Evolutionary conservation across 2,113 vertebrate genomes (phyloP).

Genomic region (Procavia capensis): DNA sequence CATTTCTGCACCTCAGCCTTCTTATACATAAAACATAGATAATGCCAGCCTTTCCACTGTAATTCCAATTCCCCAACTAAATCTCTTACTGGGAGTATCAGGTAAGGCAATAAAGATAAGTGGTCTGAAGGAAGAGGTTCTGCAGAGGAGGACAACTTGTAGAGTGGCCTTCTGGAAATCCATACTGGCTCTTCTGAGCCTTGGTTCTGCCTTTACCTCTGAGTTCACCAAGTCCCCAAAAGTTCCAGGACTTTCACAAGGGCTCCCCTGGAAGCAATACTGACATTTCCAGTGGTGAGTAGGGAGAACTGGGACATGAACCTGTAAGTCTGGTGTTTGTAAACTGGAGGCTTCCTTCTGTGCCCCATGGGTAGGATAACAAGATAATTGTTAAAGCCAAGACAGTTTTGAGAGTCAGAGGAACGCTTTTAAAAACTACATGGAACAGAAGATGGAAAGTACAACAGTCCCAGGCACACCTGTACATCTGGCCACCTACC

Average conservation of each 20-base stretch:
- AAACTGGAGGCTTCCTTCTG: not conserved
- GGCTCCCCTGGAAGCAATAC: not conserved
- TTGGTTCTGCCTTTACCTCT: not conserved
- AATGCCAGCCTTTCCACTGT: too few species aligned
- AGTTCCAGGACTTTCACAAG: not conserved
- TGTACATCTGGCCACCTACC: not conserved
- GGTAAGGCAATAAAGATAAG: not conserved
- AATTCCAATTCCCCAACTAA: not conserved
- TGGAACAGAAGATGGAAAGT: not conserved
- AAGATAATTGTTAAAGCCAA: conserved; percentile 11
- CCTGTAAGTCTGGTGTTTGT: not conserved
- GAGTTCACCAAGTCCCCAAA: not conserved
- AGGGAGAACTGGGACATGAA: not conserved
- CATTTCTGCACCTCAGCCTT: too few species aligned
- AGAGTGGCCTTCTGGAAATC: not conserved
- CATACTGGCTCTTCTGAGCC: not conserved
- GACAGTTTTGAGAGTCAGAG: not conserved
- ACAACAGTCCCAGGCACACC: not conserved
- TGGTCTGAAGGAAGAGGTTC: not conserved
- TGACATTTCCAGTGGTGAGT: conserved; percentile 2
- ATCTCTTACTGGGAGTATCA: not conserved
- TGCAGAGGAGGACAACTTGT: not conserved
- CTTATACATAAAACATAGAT: too few species aligned
- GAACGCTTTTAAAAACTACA: not conserved
- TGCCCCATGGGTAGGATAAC: not conserved